A percentile compares a stretch with the other conserved stretches of the same genome.
Conservation (phyloP, 2,797 vertebrate genomes). For the Micropoecilia bifurca region DNA sequence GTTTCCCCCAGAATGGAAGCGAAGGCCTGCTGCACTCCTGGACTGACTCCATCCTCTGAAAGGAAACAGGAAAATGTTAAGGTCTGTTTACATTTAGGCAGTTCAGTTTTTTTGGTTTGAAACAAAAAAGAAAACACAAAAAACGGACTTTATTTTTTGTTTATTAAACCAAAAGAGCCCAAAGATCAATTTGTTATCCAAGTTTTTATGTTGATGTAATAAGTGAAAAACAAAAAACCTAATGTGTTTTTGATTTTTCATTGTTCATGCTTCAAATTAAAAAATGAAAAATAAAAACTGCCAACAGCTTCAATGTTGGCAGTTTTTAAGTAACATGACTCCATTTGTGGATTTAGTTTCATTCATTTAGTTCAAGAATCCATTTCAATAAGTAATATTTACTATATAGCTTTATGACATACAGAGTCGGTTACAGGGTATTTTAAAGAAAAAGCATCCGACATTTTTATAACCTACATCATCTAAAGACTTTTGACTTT, state of each 20-base stretch:
- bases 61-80: constrained; percentile 1
- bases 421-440: background rate
- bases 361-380: background rate
- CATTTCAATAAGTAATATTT: background rate
- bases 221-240: no score
- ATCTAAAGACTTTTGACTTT: background rate
- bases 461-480: background rate
- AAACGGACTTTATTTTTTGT: no score
- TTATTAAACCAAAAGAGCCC: no score
- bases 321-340: background rate
- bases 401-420: background rate
- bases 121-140: no score
- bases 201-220: no score
- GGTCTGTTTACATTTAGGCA: no score
- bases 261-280: no score
- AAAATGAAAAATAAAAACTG: no score
- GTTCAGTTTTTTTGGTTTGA: no score
- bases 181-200: no score
- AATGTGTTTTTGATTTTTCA: no score
- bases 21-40: constrained; percentile 92
- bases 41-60: constrained; percentile 89
- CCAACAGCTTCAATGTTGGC: no score
- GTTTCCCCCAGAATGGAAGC: constrained; percentile 92
- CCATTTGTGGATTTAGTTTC: background rate
- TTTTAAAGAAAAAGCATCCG: background rate